Conservation (phyloP, 2,797 vertebrate genomes). For the Nyctalus aviator region DNA sequence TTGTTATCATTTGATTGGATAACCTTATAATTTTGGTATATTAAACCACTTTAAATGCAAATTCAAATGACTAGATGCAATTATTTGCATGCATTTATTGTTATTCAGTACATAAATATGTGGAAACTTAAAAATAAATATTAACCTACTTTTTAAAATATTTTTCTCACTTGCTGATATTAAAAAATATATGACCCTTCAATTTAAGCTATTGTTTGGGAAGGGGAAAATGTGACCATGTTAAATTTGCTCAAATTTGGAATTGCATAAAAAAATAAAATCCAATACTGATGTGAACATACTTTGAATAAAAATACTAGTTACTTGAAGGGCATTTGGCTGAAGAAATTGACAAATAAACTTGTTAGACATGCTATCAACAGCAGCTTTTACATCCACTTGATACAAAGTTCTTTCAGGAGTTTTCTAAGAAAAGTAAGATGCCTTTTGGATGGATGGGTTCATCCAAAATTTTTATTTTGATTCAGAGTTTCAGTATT, state of each 20-base stretch:
- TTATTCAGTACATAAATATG: background rate
- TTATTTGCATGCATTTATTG: slow-evolving; percentile 30
- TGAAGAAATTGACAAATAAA: background rate
- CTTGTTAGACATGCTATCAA: background rate
- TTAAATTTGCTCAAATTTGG: background rate
- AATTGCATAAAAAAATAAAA: background rate
- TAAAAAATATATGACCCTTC: background rate
- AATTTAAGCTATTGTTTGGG: background rate
- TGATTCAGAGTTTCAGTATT: slow-evolving; percentile 7
- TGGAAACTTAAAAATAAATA: background rate
- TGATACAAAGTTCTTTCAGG: background rate
- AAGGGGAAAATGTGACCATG: background rate
- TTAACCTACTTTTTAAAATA: slow-evolving; percentile 6
- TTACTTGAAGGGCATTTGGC: background rate
- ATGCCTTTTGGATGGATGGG: background rate
- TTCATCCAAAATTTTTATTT: slow-evolving; percentile 37
- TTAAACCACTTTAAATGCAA: slow-evolving; percentile 72
- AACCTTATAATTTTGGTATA: slow-evolving; percentile 39
- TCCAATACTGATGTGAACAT: background rate
- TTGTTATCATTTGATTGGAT: slow-evolving; percentile 43
- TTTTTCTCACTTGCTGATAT: slow-evolving; percentile 34
- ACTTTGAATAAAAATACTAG: background rate
- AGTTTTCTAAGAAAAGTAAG: background rate
- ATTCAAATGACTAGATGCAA: slow-evolving; percentile 33
- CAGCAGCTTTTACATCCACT: background rate